Evolutionary conservation across 2,888 invertebrate genomes (phyloP), one percentile per base, ranked within the genome.

Genomic region (Seira ritae): DNA sequence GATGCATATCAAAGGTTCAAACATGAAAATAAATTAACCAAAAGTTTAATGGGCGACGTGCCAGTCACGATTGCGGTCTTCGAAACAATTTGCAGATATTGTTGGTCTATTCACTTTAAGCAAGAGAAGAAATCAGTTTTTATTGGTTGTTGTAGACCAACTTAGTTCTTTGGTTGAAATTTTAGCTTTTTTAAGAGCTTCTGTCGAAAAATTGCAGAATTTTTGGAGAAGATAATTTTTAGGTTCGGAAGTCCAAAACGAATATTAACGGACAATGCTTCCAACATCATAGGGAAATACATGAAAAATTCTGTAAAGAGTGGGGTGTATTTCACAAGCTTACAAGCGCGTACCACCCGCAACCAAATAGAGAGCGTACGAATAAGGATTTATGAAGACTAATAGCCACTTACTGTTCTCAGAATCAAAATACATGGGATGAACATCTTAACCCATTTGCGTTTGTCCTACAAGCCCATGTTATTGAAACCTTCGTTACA

Each of bases 151-250:
- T 4, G 77, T 85, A 0, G 87, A 88, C 22, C 82, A 86, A 62
- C 79, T 86, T 31, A 81, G 77, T 8, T 82, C 74, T 66, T 88
- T 80, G 81, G 79, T 80, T 15, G 85, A 87, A 65, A 31, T 87
- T 0, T 84, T 86, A 73, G 72, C 88, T 4, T 12, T 89, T 10
- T 55, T 62, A 15, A 69, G 80, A n/a, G 83, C 77, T 12, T 78
- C 72, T 20, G 73, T 85, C 2, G 60, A 68, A 71, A 67, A 6
- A 60, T 87, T 17, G 85, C 69, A 4, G 19, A 75, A 0, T 71
- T 62, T n/a, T 42, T 89, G 6, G 67, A 89, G 6, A 70, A 80
- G 19, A 67, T 84, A 1, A 85, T 89, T 24, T 82, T 68, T 22
- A 31, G 87, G 4, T 87, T 72, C 60, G 87, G 87, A 6, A n/a